These are phyloP conservation scores for Ardeotis arabs DNA, from an alignment of 2,113 vertebrate genomes.

Conservation along the genomic window DNA sequence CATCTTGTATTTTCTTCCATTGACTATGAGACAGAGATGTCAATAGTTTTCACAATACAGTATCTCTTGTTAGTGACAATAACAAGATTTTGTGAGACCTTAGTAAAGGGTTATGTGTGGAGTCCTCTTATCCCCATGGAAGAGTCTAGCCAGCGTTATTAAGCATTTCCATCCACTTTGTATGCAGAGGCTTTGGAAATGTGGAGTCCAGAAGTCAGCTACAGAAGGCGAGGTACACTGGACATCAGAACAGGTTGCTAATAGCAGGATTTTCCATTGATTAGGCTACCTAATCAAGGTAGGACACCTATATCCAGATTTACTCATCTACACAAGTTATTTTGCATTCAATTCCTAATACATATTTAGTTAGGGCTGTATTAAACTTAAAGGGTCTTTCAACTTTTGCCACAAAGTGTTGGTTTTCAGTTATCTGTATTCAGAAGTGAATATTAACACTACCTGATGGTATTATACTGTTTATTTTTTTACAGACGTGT, in stretches of 20 bases:
- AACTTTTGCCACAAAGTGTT: background rate
- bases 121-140: background rate
- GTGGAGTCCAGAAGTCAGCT: background rate
- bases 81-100: background rate
- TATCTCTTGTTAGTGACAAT: background rate
- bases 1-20: background rate
- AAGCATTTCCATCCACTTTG: background rate
- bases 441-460: background rate
- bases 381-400: background rate
- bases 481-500: background rate
- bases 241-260: background rate
- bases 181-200: background rate
- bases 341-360: background rate
- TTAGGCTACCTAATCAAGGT: background rate
- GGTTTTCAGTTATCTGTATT: background rate
- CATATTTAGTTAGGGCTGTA: background rate
- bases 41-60: background rate
- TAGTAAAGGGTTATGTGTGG: background rate
- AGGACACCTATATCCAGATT: background rate
- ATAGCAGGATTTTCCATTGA: background rate
- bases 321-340: background rate
- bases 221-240: background rate
- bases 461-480: background rate
- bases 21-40: background rate
- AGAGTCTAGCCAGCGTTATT: background rate